Conservation (phyloP, 30 jellyfish, hydroid and myxozoan species). For the Hydractinia symbiolongicarpus region DNA sequence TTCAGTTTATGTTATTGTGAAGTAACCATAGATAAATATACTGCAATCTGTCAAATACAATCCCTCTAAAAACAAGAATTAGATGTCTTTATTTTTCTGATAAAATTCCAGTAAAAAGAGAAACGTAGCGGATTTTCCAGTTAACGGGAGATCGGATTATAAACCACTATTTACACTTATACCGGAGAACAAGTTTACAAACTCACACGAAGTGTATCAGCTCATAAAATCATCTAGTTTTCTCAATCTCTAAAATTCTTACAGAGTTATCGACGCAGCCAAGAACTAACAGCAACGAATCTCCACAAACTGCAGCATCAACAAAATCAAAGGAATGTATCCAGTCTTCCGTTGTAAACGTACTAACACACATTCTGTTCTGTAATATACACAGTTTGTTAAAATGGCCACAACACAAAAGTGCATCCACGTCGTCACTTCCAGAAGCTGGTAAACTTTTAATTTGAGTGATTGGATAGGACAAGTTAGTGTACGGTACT, state of each 20-base stretch:
- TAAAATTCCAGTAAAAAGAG: no score
- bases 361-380: conserved; percentile 35
- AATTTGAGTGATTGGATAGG: conserved; percentile 49
- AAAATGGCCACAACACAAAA: conserved; percentile 74
- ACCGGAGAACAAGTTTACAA: no score
- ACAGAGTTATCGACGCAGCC: conserved; percentile 59
- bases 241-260: conserved; percentile 6
- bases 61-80: no score
- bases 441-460: conserved; percentile 43
- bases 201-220: neutral
- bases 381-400: conserved; percentile 50
- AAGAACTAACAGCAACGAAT: conserved; percentile 23
- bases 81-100: no score
- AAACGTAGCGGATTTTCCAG: no score
- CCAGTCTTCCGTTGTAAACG: conserved; percentile 63
- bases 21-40: no score
- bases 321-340: conserved; percentile 54
- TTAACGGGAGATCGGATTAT: no score
- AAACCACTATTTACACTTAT: no score
- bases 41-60: no score
- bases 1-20: no score
- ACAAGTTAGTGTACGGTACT: conserved; percentile 48
- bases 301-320: conserved; percentile 19
- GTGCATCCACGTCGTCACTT: conserved; percentile 49
- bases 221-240: neutral